These are phyloP conservation scores for Mustela nigripes DNA, from an alignment of 2,113 vertebrate genomes.

Conservation along the genomic window DNA sequence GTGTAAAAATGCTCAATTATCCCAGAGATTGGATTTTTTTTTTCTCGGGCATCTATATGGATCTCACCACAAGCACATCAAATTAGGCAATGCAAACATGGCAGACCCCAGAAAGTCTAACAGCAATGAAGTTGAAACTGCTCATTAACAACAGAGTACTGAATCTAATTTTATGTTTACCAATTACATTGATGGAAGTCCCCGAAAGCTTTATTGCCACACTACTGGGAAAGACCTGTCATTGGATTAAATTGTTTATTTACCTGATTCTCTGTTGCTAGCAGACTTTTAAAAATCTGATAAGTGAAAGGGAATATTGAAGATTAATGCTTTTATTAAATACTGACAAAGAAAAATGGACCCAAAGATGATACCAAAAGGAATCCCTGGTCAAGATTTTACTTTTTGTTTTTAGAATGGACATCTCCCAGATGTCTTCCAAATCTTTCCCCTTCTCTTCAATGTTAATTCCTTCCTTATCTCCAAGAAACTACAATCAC, in stretches of 20 bases:
- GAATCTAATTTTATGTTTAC: conserved; percentile 63
- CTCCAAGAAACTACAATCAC: not conserved
- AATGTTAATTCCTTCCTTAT: not conserved
- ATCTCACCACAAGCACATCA: conserved; percentile 56
- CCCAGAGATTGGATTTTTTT: conserved; percentile 30
- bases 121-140: conserved; percentile 53
- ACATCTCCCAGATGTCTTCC: not conserved
- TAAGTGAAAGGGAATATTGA: not conserved
- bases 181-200: not conserved
- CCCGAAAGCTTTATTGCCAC: not conserved
- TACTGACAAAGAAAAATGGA: not conserved
- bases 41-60: conserved; percentile 44
- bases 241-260: not conserved
- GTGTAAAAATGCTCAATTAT: conserved; percentile 61
- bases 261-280: conserved; percentile 18
- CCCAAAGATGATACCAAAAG: not conserved
- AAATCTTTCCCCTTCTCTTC: not conserved
- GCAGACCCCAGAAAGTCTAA: not conserved
- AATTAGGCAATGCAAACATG: not conserved
- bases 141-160: conserved; percentile 55
- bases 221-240: not conserved
- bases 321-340: not conserved
- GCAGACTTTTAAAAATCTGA: not conserved
- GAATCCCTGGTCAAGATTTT: not conserved
- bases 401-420: not conserved